Conservation (phyloP, 2,797 vertebrate species). For the Syngnathus acus region DNA sequence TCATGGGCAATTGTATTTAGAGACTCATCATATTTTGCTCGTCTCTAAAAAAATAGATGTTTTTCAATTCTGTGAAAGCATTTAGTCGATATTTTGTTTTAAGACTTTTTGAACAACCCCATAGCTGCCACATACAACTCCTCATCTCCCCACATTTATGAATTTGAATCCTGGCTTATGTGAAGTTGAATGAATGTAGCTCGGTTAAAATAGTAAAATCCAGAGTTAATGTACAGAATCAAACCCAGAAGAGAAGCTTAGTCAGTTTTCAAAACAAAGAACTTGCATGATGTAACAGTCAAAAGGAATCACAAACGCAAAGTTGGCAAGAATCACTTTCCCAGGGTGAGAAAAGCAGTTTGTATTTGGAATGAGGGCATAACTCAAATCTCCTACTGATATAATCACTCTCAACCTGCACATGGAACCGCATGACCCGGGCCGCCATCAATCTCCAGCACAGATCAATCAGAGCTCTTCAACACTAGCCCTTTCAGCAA, state of each 20-base stretch:
- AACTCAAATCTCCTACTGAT: conserved; percentile 34
- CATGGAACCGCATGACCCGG: conserved; percentile 26
- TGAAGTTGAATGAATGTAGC: neutral
- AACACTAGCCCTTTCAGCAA: conserved; percentile 47
- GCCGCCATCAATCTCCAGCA: conserved; percentile 55
- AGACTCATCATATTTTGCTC: no score
- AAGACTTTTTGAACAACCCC: no score
- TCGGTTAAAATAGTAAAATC: conserved; percentile 25
- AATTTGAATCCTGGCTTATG: no score
- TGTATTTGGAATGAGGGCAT: conserved; percentile 31
- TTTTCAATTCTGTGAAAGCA: no score
- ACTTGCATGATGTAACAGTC: conserved; percentile 20
- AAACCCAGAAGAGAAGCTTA: neutral
- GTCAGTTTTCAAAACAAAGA: conserved; percentile 2
- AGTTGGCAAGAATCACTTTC: conserved; percentile 21
- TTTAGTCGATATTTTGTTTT: no score
- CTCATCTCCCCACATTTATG: no score
- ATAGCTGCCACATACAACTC: no score
- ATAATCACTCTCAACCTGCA: conserved; percentile 34
- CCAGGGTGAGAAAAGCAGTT: conserved; percentile 31
- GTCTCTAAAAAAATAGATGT: no score
- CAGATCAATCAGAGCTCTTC: conserved; percentile 58
- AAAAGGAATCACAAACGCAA: conserved; percentile 21
- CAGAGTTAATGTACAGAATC: conserved; percentile 6
- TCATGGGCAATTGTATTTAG: no score